Evolutionary conservation across 2,888 invertebrate species (phyloP).

Genomic region (Quadroppia sp.): DNA sequence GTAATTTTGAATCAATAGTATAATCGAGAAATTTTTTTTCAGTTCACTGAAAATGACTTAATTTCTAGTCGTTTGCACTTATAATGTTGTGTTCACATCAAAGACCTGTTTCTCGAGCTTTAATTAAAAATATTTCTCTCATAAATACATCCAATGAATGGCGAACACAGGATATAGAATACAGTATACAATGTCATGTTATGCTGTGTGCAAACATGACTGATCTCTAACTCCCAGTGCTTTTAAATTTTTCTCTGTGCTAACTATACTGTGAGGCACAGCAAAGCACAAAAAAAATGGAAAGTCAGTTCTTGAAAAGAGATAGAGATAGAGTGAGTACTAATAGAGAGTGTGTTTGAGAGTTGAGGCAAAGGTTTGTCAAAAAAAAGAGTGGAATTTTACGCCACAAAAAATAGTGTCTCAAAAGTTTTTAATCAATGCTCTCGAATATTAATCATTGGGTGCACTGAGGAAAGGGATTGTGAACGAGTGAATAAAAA

Average conservation of each 20-base stretch:
- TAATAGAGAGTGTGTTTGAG: neutral
- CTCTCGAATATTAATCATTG: slow-evolving; percentile 28
- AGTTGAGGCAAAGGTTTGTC: neutral
- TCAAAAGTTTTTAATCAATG: neutral
- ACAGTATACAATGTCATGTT: no score
- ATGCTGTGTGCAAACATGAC: no score
- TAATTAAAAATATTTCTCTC: slow-evolving; percentile 17
- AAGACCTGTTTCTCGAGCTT: neutral
- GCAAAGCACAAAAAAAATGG: neutral
- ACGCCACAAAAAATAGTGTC: slow-evolving; percentile 20
- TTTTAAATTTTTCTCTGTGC: no score
- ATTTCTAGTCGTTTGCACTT: neutral
- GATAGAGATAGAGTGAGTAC: no score
- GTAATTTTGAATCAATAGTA: no score
- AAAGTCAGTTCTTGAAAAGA: no score
- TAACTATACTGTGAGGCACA: no score
- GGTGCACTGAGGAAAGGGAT: no score
- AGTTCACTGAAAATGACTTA: neutral
- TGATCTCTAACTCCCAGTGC: no score
- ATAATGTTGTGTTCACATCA: neutral
- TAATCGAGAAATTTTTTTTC: neutral
- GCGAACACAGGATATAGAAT: neutral
- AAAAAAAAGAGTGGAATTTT: no score
- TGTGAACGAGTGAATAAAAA: no score
- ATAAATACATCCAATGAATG: neutral